Percentiles rank a stretch among this genome's conserved stretches.
Conservation (phyloP, 2,888 invertebrate genomes). For the Megalurothrips usitatus region DNA sequence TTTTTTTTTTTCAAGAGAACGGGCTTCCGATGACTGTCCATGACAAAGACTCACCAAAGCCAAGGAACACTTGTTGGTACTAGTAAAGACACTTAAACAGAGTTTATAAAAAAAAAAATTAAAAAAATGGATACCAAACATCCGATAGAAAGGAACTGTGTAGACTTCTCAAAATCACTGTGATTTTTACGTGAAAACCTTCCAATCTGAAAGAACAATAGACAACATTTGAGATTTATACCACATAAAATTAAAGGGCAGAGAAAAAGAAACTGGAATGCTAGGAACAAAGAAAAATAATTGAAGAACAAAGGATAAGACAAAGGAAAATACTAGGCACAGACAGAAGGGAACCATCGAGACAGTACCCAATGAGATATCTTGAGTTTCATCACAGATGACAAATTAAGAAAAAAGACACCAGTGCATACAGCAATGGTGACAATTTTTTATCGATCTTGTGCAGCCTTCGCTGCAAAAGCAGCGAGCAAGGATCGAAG, state of each 20-base stretch:
- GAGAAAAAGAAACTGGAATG: constrained; percentile 3
- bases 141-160: constrained; percentile 1
- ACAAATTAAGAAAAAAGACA: background rate
- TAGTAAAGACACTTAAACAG: background rate
- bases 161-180: background rate
- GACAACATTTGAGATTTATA: constrained; percentile 12
- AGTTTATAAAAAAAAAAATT: background rate
- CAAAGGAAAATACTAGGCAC: background rate
- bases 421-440: background rate
- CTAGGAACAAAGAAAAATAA: background rate
- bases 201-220: constrained; percentile 23
- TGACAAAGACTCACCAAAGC: constrained; percentile 13
- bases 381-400: background rate
- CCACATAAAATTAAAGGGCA: background rate
- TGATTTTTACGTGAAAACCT: constrained; percentile 11
- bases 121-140: background rate
- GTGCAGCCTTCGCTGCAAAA: no score
- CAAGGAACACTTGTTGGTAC: constrained; percentile 15
- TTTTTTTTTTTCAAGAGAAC: background rate
- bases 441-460: background rate
- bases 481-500: background rate
- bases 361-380: background rate
- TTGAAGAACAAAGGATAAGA: background rate
- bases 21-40: constrained; percentile 6
- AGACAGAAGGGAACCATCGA: background rate